Evolutionary conservation across 2,888 invertebrate species (phyloP).

Genomic region (Drosophila nr. medialis): DNA sequence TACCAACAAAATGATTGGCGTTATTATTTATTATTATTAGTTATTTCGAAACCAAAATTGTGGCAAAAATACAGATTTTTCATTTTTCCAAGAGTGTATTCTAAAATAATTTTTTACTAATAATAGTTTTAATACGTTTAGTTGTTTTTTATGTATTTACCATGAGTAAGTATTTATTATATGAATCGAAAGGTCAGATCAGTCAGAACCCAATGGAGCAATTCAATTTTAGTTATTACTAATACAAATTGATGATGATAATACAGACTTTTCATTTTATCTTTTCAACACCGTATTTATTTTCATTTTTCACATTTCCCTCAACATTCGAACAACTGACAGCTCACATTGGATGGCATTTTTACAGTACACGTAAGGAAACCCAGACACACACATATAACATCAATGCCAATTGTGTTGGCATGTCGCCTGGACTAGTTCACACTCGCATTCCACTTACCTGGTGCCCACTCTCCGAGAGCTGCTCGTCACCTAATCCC

Average conservation of each 20-base stretch:
- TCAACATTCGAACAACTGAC: conserved; percentile 30
- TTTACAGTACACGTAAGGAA: background rate
- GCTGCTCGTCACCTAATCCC: conserved; percentile 63
- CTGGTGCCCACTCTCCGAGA: conserved; percentile 24
- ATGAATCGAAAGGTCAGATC: background rate
- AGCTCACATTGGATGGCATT: conserved; percentile 36
- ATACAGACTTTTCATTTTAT: background rate
- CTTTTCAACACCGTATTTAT: conserved; percentile 9
- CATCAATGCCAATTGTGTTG: conserved; percentile 40
- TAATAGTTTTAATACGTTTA: background rate
- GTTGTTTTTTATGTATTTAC: background rate
- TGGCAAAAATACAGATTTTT: background rate
- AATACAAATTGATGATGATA: background rate
- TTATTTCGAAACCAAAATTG: background rate
- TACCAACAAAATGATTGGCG: background rate
- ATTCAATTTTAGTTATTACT: background rate
- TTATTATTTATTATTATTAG: background rate
- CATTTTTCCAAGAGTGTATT: background rate
- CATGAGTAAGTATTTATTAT: background rate
- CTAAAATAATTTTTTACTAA: background rate
- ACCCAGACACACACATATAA: conserved; percentile 10
- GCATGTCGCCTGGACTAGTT: conserved; percentile 62
- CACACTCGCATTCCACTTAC: conserved; percentile 58
- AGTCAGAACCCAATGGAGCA: background rate
- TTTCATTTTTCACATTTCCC: conserved; percentile 21